Evolutionary conservation across 2,888 invertebrate species (phyloP).

Genomic region (Ferdinandea cuprea): DNA sequence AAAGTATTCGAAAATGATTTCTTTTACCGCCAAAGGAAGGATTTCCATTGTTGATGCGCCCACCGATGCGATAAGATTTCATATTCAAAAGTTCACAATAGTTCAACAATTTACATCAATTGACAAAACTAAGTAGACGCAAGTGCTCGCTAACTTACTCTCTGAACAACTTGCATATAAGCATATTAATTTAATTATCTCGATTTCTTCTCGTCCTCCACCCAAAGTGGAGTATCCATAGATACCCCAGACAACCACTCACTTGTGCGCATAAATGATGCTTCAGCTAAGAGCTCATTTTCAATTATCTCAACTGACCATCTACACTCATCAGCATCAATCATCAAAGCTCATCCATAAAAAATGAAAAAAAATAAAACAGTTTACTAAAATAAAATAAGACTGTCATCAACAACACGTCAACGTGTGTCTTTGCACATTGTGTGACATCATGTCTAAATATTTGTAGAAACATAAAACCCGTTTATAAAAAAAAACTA

Average conservation of each 20-base stretch:
- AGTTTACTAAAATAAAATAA: too few relatives aligned
- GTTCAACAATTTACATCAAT: constrained; percentile 17
- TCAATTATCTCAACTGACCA: constrained; percentile 30
- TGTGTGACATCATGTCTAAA: constrained; percentile 58
- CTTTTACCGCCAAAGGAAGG: too few relatives aligned
- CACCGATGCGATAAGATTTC: too few relatives aligned
- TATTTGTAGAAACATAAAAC: constrained; percentile 16
- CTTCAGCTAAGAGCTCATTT: constrained; percentile 16
- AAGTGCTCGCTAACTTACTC: background rate
- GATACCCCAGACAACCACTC: constrained; percentile 19
- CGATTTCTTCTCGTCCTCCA: constrained; percentile 10
- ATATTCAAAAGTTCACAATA: constrained; percentile 1
- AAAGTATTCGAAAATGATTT: too few relatives aligned
- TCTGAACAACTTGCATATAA: background rate
- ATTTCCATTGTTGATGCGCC: too few relatives aligned
- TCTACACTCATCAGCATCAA: constrained; percentile 12
- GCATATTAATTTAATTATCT: constrained; percentile 39
- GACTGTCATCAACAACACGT: background rate
- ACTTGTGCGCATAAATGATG: constrained; percentile 3
- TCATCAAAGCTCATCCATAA: constrained; percentile 17
- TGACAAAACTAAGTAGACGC: constrained; percentile 4
- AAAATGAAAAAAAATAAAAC: background rate
- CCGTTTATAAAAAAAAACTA: constrained; percentile 19
- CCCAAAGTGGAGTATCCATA: background rate
- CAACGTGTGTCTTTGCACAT: constrained; percentile 23